These are phyloP conservation scores for Meleagris gallopavo DNA, from an alignment of 2,113 vertebrate species.

Conservation along the genomic window DNA sequence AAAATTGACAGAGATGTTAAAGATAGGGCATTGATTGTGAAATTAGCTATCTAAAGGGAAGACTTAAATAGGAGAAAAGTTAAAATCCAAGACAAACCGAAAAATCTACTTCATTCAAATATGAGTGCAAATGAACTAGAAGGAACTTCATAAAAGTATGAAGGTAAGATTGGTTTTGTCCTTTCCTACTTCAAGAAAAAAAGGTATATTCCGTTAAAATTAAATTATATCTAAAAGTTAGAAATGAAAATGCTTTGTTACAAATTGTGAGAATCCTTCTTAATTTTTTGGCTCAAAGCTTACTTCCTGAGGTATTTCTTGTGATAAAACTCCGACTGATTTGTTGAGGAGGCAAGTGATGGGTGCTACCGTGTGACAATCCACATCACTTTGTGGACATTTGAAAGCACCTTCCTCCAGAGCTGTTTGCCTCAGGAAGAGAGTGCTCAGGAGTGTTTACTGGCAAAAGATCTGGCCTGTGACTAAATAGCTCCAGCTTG, in stretches of 20 bases:
- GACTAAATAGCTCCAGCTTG: too few relatives aligned
- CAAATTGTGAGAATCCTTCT: not conserved
- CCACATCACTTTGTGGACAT: too few relatives aligned
- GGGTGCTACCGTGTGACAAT: too few relatives aligned
- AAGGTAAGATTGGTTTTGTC: not conserved
- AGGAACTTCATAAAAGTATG: not conserved
- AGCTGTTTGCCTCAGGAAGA: too few relatives aligned
- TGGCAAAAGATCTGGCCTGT: too few relatives aligned
- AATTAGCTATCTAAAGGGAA: not conserved
- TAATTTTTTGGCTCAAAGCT: too few relatives aligned
- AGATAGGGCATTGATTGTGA: not conserved
- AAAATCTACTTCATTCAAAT: not conserved
- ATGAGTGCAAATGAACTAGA: not conserved
- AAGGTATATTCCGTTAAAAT: not conserved
- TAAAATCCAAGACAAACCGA: not conserved
- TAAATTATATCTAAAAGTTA: not conserved
- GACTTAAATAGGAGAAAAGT: not conserved
- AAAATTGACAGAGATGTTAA: not conserved
- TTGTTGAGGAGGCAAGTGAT: too few relatives aligned
- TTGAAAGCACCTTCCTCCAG: too few relatives aligned
- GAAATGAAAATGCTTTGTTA: slow-evolving; percentile 9
- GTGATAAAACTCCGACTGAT: too few relatives aligned
- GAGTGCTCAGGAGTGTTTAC: too few relatives aligned
- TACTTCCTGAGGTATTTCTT: too few relatives aligned
- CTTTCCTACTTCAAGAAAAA: not conserved